Percentiles rank a stretch among this genome's conserved stretches.
These are phyloP conservation scores for Glyphotaelius pellucidus DNA, from an alignment of 2,888 invertebrate genomes.

Conservation along the genomic window DNA sequence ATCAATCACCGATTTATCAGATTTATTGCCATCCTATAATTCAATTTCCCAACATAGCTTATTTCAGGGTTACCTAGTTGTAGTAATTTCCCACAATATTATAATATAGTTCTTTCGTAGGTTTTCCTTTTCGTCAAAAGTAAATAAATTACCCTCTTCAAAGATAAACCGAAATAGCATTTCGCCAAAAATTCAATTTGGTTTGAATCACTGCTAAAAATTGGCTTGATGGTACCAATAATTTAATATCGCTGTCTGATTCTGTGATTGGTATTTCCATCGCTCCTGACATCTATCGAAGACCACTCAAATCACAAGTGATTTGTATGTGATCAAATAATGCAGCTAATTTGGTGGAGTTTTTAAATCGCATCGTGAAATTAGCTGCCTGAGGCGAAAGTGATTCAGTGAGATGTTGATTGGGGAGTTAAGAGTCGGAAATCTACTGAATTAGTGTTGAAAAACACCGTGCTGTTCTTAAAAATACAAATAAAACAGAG, in stretches of 20 bases:
- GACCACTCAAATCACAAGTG: constrained; percentile 58
- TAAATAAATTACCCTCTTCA: not conserved
- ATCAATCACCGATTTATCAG: too few species aligned
- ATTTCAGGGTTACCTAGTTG: too few species aligned
- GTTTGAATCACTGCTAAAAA: constrained; percentile 17
- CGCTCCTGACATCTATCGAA: constrained; percentile 22
- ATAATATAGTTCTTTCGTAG: too few species aligned
- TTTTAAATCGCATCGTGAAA: not conserved
- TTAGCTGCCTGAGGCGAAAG: not conserved
- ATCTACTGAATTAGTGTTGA: not conserved
- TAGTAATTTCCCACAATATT: too few species aligned
- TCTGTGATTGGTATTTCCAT: constrained; percentile 13
- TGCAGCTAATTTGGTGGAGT: not conserved
- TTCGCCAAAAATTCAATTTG: not conserved
- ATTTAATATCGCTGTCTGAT: constrained; percentile 24
- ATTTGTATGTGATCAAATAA: constrained; percentile 57
- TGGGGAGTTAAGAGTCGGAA: not conserved
- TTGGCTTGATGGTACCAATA: constrained; percentile 36
- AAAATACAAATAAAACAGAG: not conserved
- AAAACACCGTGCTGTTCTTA: not conserved
- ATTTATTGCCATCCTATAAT: too few species aligned
- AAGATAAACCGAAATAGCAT: constrained; percentile 4
- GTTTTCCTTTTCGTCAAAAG: not conserved
- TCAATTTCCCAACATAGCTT: too few species aligned
- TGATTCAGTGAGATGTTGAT: not conserved